Evolutionary conservation across 2,888 invertebrate species (phyloP), one percentile per base, ranked within the genome.

Genomic region (Idaea dimidiata): DNA sequence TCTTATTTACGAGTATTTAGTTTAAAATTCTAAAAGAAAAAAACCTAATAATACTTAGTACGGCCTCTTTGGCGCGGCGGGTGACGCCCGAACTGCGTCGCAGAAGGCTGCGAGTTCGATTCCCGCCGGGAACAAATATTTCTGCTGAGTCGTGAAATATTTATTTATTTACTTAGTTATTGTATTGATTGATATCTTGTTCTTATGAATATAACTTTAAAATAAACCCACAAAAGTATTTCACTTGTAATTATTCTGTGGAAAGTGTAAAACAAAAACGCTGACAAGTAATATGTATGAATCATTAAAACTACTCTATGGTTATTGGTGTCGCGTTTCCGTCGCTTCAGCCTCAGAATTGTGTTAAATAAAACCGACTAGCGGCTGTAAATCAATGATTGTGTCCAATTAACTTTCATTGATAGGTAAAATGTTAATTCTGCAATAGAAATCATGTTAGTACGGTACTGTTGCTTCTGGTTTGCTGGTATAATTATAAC

Each of bases 221-320:
- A 32, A 32, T 32, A n/a, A 32, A 32, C 32, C 7, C 14, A 43
- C 43, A 43, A 10, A 43, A 14, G 43, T 10, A 43, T 43, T 43
- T 43, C 43, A 8, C 6, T 43, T 17, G 17, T 56, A 56, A 56
- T 56, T 56, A 17, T 18, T 18, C 18, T 16, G 7, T 56, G 18
- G 56, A 56, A 56, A 56, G 56, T 56, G 56, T 18, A 18, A 4
- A 18, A 56, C 18, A 56, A 56, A 56, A 56, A 56, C 56, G 56
- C 18, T 16, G 16, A 56, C 17, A 24, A 18, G 56, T 17, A 18
- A 64, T 65, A 64, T 18, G 56, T 17, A 62, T 69, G 66, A 61
- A 69, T 69, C 60, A 65, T 69, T 65, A 65, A 69, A 56, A 18
- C 56, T 18, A 10, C 18, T 14, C 56, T 56, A 56, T 56, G 56